Base-by-base conservation (phyloP, 1,140 invertebrate genomes). In the Panonychus citri region DNA sequence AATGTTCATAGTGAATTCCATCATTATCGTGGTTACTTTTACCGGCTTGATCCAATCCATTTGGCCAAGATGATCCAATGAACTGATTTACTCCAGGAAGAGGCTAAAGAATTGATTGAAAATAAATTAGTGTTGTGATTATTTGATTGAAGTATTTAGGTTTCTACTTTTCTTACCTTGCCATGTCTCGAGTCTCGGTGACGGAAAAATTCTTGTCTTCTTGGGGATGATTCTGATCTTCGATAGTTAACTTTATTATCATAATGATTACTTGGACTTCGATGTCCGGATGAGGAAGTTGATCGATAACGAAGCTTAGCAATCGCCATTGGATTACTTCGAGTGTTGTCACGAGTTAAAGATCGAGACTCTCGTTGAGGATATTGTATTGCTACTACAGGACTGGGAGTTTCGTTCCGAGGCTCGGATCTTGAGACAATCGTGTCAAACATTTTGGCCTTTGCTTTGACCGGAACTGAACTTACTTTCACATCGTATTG, bases 161-260 rank as follows among this genome's bases (percentile, higher is more conserved):
- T n/a, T 46, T n/a, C 8, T 30, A 27, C 5, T 51, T 10, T 25
- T 51, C 50, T 13, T 56, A 56, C 54, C 54, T 56, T 56, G 1
- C 54, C 54, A 12, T 56, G 54, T 5, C 40, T 17, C 15, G 54
- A 26, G 17, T 56, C 54, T 46, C 54, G 39, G 26, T 19, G 40
- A 10, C 34, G 54, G 50, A 30, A 56, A 25, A 56, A 56, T 34
- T 56, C 54, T 48, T 56, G 54, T 19, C 43, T n/a, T 21, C 43
- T 46, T 34, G 30, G 30, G 5, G 30, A 34, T 5, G 30, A 28
- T 42, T 48, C 30, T 34, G 30, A 34, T 34, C 30, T 34, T 34
- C 30, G 30, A 34, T 34, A 34, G 12, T 5, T 34, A 34, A 34
- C 30, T 34, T 34, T 48, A 25, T 48, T 25, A 17, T 25, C 43